Conservation (phyloP, 2,797 vertebrate species). For the Acrocephalus scirpaceus region DNA sequence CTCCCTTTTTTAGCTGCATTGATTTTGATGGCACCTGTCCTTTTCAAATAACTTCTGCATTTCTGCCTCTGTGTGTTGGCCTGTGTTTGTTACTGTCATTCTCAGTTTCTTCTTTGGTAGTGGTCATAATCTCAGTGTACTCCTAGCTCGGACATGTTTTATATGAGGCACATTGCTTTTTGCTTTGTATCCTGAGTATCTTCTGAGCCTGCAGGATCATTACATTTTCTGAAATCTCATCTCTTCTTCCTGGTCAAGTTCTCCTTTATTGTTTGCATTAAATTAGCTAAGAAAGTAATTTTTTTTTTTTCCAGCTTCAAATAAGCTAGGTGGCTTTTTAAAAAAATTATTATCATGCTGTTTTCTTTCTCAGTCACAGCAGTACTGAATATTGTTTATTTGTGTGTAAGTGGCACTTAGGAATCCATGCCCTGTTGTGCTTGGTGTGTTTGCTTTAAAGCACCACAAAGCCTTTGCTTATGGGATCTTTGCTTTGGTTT, state of each 20-base stretch:
- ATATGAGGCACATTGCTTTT: neutral
- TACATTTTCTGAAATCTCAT: neutral
- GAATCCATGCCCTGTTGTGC: neutral
- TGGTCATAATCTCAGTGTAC: neutral
- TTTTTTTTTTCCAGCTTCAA: neutral
- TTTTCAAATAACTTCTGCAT: neutral
- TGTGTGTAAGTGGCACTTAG: neutral
- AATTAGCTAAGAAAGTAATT: neutral
- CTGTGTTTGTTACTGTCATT: neutral
- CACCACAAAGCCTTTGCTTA: neutral
- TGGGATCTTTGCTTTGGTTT: neutral
- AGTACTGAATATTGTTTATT: constrained; percentile 31
- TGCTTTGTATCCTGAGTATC: neutral
- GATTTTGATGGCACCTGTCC: neutral
- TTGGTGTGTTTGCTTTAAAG: neutral
- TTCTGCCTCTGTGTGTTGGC: neutral
- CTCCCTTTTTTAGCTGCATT: neutral
- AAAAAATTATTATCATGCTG: neutral
- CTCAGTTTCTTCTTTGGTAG: neutral
- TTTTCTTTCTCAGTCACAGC: constrained; percentile 11
- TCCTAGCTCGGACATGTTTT: neutral
- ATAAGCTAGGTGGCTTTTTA: neutral
- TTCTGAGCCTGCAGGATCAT: neutral
- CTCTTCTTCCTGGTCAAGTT: neutral
- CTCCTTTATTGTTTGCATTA: neutral